Percentiles rank a stretch among this genome's conserved stretches.
Conservation (phyloP, 2,888 invertebrate species). For the Mactromeris polynyma region DNA sequence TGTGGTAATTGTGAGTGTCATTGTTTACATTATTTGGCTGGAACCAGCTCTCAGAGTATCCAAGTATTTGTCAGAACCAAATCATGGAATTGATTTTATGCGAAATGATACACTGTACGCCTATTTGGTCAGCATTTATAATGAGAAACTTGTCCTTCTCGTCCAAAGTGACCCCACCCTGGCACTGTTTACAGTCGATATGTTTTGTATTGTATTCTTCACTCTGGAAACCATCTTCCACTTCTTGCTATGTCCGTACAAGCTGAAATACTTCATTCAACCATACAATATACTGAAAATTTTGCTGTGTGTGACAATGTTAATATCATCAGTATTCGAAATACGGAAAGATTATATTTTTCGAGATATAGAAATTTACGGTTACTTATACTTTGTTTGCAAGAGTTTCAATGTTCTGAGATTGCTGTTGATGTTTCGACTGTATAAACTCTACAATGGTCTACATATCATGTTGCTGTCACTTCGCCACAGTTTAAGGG, state of each 20-base stretch:
- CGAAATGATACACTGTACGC: background rate
- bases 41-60: slow-evolving; percentile 48
- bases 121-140: background rate
- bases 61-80: slow-evolving; percentile 39
- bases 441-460: slow-evolving; percentile 76
- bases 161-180: slow-evolving; percentile 54
- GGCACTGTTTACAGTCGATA: slow-evolving; percentile 57
- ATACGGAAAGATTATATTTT: slow-evolving; percentile 39
- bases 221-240: slow-evolving; percentile 74
- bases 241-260: slow-evolving; percentile 70
- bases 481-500: slow-evolving; percentile 71
- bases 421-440: slow-evolving; percentile 75
- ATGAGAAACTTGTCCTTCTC: background rate
- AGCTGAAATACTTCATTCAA: slow-evolving; percentile 61
- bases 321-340: slow-evolving; percentile 54
- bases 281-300: slow-evolving; percentile 72
- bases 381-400: slow-evolving; percentile 65
- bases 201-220: slow-evolving; percentile 71
- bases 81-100: background rate
- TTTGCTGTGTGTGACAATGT: slow-evolving; percentile 71
- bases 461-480: slow-evolving; percentile 76
- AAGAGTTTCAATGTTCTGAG: slow-evolving; percentile 73
- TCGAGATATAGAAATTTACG: slow-evolving; percentile 4
- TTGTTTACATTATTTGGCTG: slow-evolving; percentile 60
- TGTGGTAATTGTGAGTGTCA: slow-evolving; percentile 64